Evolutionary conservation across 2,888 invertebrate species (phyloP).

Genomic region (Linnaemya tessellans): DNA sequence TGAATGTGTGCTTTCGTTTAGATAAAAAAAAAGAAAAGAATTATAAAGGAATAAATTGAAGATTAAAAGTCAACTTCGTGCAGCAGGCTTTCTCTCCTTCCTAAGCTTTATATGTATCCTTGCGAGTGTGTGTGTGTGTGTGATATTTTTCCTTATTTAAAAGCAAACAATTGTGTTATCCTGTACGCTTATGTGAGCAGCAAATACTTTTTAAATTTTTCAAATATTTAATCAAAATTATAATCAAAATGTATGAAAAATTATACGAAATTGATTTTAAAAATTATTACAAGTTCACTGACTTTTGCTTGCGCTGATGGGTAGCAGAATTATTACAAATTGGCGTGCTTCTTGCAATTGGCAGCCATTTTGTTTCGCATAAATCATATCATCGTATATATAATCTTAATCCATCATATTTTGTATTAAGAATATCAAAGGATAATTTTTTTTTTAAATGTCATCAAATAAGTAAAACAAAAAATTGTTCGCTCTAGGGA

Average conservation of each 20-base stretch:
- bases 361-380: background rate
- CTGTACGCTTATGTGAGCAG: conserved; percentile 15
- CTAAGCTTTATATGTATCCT: background rate
- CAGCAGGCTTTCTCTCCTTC: background rate
- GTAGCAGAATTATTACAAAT: conserved; percentile 4
- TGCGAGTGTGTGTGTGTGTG: background rate
- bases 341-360: conserved; percentile 20
- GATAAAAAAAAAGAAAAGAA: conserved; percentile 44
- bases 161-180: conserved; percentile 31
- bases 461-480: background rate
- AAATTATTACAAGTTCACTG: conserved; percentile 9
- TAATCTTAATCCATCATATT: background rate
- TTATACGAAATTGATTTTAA: conserved; percentile 15
- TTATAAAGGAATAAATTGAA: conserved; percentile 46
- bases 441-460: background rate
- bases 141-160: background rate
- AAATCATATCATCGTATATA: background rate
- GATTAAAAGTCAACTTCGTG: conserved; percentile 30
- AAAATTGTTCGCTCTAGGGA: background rate
- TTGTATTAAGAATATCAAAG: background rate
- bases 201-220: conserved; percentile 18
- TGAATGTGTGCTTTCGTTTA: conserved; percentile 17
- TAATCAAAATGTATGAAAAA: background rate
- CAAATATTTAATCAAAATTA: conserved; percentile 15
- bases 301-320: background rate